Conservation (phyloP, 2,888 invertebrate genomes). For the Hydraecia micacea region DNA sequence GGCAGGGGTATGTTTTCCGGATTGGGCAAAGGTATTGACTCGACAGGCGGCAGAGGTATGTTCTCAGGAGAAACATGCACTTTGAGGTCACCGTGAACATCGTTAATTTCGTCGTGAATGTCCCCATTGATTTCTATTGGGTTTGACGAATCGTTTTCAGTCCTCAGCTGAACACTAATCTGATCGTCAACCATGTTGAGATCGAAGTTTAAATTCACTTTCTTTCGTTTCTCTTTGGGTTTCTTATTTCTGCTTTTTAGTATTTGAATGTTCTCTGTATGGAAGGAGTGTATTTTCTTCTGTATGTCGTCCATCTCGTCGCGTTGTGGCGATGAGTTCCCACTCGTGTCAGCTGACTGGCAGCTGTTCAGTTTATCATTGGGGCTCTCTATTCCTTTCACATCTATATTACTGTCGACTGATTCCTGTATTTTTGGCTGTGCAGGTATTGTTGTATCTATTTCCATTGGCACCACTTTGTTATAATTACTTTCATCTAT, state of each 20-base stretch:
- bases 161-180: slow-evolving; percentile 87
- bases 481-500: slow-evolving; percentile 82
- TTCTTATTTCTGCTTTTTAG: slow-evolving; percentile 91
- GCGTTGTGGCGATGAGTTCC: slow-evolving; percentile 87
- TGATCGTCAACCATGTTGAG: slow-evolving; percentile 89
- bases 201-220: slow-evolving; percentile 89
- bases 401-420: slow-evolving; percentile 75
- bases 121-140: slow-evolving; percentile 83
- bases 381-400: slow-evolving; percentile 81
- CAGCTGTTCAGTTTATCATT: slow-evolving; percentile 83
- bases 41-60: slow-evolving; percentile 85
- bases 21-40: slow-evolving; percentile 85
- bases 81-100: slow-evolving; percentile 76
- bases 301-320: slow-evolving; percentile 91
- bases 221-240: slow-evolving; percentile 88
- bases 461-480: slow-evolving; percentile 87
- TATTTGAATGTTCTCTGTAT: slow-evolving; percentile 91
- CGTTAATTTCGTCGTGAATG: slow-evolving; percentile 78
- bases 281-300: slow-evolving; percentile 91
- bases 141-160: slow-evolving; percentile 77
- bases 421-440: slow-evolving; percentile 83
- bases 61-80: slow-evolving; percentile 83
- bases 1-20: slow-evolving; percentile 85
- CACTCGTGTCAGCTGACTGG: slow-evolving; percentile 87
- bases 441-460: slow-evolving; percentile 82